Percentiles rank a stretch among this genome's conserved stretches.
Conservation (phyloP, 1,140 invertebrate genomes). For the Coboldia fuscipes region DNA sequence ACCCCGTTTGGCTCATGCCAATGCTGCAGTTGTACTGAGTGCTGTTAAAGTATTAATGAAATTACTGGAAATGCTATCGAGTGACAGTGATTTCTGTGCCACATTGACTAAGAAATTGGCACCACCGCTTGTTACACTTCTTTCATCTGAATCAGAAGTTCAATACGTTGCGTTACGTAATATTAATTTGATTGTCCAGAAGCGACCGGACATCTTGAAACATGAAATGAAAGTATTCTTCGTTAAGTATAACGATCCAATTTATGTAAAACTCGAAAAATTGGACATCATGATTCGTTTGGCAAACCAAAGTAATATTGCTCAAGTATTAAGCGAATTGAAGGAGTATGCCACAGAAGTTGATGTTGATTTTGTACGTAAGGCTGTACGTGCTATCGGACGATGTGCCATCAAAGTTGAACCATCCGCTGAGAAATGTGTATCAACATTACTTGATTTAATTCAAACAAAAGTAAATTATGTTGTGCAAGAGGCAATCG, state of each 20-base stretch:
- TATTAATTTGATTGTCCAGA: conserved; percentile 98
- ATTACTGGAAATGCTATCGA: conserved; percentile 90
- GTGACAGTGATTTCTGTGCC: conserved; percentile 82
- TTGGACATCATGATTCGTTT: conserved; percentile 98
- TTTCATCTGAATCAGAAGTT: conserved; percentile 96
- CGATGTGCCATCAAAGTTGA: conserved; percentile 99
- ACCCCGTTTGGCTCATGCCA: conserved; percentile 93
- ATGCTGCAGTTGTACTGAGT: conserved; percentile 97
- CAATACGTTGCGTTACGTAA: conserved; percentile 97
- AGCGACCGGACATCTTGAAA: conserved; percentile 95
- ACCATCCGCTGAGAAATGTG: conserved; percentile 93
- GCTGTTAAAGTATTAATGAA: conserved; percentile 97
- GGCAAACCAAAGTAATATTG: conserved; percentile 94
- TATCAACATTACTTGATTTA: conserved; percentile 93
- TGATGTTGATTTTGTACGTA: conserved; percentile 99
- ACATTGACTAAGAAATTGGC: conserved; percentile 93
- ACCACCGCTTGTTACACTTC: conserved; percentile 92
- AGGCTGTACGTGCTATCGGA: conserved; percentile 94
- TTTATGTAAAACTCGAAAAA: conserved; percentile 99
- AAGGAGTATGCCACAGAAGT: conserved; percentile 99
- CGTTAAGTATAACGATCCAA: conserved; percentile 99
- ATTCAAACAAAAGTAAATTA: conserved; percentile 99
- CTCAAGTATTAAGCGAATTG: conserved; percentile 93
- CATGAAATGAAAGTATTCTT: conserved; percentile 99
- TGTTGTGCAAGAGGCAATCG: conserved; percentile 98